Evolutionary conservation across 2,113 vertebrate genomes (phyloP), one percentile per base, ranked within the genome.

Genomic region (Dicerorhinus sumatrensis): DNA sequence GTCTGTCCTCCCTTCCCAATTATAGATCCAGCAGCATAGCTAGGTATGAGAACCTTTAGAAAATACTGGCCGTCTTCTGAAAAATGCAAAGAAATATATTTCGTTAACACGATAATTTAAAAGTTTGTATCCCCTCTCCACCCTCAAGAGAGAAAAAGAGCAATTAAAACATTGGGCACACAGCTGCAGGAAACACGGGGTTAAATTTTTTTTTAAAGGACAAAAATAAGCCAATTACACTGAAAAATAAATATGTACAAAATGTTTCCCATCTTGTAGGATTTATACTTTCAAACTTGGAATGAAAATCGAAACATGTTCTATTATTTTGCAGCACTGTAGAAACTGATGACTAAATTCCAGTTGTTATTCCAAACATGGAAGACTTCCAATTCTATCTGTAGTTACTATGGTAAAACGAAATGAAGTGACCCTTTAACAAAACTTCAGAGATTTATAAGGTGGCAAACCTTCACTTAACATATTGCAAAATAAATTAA

Each of bases 21-120:
- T 98, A 99, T 99, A 99, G 99, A 99, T 99, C 99, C 99, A 99
- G 99, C 99, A 98, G 99, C 99, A 98, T 99, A 99, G 99, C 99
- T 99, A 98, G 99, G 99, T 99, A 99, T 99, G 98, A 99, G 99
- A 98, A 99, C 99, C 99, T 99, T 99, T 99, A 99, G 99, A 99
- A 99, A 99, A 99, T 99, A 99, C 97, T 99, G 99, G 98, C 99
- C 99, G 98, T 99, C 99, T 99, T 99, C 99, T 99, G 99, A 98
- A 99, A 99, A 99, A 99, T 98, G 98, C 98, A 98, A 98, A 98
- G 96, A 99, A 98, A 99, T 98, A 98, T 93, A 89, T 75, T 98
- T 91, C 80, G 95, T 99, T 99, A 99, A 99, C 97, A 98, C 81
- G 69, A 23, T 95, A 95, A 88, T 93, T 94, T 97, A 94, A 25